phyloP scores from a whole-genome alignment of 1,140 invertebrate species.

The Aporrectodea caliginosa region DNA sequence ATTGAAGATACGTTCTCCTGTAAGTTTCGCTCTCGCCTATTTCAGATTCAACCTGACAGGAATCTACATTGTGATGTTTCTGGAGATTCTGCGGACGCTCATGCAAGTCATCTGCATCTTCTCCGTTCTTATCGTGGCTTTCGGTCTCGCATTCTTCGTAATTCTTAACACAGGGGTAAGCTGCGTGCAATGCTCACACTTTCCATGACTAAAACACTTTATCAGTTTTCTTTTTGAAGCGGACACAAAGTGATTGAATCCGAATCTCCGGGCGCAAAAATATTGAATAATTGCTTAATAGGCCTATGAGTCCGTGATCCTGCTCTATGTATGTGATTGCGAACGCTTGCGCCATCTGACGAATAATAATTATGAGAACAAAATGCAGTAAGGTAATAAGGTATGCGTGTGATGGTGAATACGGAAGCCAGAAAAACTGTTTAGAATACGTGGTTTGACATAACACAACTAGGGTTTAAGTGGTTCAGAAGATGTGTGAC shows the following conservation, averaged over 20 bases:
- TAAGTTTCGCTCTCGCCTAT: background rate
- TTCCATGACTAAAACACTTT: background rate
- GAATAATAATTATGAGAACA: background rate
- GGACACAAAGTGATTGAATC: too few species aligned
- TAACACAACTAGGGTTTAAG: too few species aligned
- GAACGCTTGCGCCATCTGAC: too few species aligned
- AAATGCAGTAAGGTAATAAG: too few species aligned
- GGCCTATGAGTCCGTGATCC: background rate
- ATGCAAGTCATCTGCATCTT: conserved; percentile 81
- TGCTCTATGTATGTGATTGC: too few species aligned
- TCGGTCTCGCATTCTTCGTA: conserved; percentile 80
- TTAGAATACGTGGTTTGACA: too few species aligned
- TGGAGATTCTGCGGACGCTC: conserved; percentile 80
- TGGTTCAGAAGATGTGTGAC: too few species aligned
- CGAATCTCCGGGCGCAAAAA: background rate
- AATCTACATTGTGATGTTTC: conserved; percentile 87
- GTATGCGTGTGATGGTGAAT: too few species aligned
- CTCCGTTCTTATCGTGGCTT: conserved; percentile 82
- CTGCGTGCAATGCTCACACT: background rate
- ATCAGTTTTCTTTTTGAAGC: too few species aligned
- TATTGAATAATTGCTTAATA: background rate
- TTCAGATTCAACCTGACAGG: conserved; percentile 61
- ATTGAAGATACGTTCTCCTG: too few species aligned
- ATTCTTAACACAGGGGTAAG: conserved; percentile 58
- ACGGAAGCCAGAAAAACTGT: too few species aligned